A percentile compares a stretch with the other conserved stretches of the same genome.
Evolutionary conservation across 2,113 vertebrate species (phyloP).

Genomic region (Ursus arctos): DNA sequence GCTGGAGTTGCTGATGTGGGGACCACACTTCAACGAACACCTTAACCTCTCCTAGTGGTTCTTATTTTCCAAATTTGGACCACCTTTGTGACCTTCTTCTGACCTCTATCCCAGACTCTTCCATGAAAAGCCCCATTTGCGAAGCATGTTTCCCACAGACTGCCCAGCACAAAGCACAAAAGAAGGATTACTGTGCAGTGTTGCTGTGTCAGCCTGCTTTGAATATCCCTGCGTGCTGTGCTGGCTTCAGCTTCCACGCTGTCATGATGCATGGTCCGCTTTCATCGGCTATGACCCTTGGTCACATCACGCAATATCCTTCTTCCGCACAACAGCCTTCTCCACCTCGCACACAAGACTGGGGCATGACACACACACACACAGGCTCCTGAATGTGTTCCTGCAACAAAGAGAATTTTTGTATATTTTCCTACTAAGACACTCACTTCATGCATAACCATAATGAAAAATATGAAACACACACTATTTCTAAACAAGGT

Average conservation of each 20-base stretch:
- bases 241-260: background rate
- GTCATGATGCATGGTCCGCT: background rate
- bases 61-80: background rate
- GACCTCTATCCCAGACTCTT: slow-evolving; percentile 38
- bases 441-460: background rate
- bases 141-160: slow-evolving; percentile 21
- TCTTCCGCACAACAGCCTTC: background rate
- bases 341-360: background rate
- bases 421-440: background rate
- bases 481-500: background rate
- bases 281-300: background rate
- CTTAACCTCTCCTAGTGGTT: background rate
- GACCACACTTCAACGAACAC: background rate
- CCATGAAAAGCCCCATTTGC: slow-evolving; percentile 45
- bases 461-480: background rate
- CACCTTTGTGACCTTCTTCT: slow-evolving; percentile 59
- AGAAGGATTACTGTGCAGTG: slow-evolving; percentile 19
- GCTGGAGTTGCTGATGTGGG: fast-evolving
- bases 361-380: fast-evolving
- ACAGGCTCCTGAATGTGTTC: too few species aligned
- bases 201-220: slow-evolving; percentile 50
- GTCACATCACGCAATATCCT: fast-evolving
- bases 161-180: slow-evolving; percentile 37
- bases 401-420: background rate
- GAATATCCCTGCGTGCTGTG: fast-evolving